Conservation (phyloP, 2,797 vertebrate species). For the Helostoma temminkii region DNA sequence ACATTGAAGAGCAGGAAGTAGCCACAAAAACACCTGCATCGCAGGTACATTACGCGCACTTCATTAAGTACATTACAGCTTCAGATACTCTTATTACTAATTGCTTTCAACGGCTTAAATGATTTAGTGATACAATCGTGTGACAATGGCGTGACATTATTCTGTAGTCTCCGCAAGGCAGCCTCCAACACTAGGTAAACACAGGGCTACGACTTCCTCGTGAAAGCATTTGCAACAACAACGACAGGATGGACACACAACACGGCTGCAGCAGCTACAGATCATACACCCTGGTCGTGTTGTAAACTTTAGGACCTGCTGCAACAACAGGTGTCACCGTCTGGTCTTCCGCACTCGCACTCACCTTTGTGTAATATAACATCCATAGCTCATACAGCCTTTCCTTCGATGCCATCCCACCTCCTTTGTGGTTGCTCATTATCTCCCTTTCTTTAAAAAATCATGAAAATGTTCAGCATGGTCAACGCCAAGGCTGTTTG, state of each 20-base stretch:
- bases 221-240: background rate
- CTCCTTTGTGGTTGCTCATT: constrained; percentile 69
- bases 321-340: constrained; percentile 84
- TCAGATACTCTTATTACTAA: background rate
- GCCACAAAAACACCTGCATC: constrained; percentile 62
- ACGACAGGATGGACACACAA: background rate
- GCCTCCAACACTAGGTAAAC: constrained; percentile 32
- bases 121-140: background rate
- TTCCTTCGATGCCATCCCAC: constrained; percentile 92
- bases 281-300: background rate
- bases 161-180: background rate
- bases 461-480: constrained; percentile 47
- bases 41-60: constrained; percentile 56
- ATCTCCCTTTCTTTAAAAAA: constrained; percentile 42
- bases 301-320: constrained; percentile 48
- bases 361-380: constrained; percentile 95
- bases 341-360: constrained; percentile 75
- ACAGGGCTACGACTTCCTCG: constrained; percentile 60
- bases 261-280: background rate
- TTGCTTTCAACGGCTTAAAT: background rate
- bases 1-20: constrained; percentile 69
- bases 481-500: constrained; percentile 21
- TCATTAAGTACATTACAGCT: background rate
- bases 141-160: background rate
- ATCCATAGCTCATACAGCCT: constrained; percentile 94